Evolutionary conservation across 2,888 invertebrate species (phyloP).

Genomic region (Phaonia tiefii): DNA sequence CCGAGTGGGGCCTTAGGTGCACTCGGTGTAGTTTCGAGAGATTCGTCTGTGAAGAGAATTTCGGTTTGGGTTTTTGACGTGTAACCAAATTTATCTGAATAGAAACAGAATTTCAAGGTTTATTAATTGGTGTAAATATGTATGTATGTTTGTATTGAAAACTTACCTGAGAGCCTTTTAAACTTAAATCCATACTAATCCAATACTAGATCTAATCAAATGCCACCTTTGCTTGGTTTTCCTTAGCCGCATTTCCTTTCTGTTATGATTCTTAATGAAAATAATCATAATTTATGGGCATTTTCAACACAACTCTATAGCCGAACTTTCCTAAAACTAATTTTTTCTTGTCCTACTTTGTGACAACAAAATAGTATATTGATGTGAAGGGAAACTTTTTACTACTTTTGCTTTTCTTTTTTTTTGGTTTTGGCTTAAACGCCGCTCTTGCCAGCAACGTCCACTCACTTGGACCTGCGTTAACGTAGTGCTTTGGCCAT

Average conservation of each 20-base stretch:
- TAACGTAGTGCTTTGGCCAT: constrained; percentile 62
- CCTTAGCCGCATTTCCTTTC: neutral
- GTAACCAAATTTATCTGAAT: constrained; percentile 79
- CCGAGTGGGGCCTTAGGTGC: constrained; percentile 77
- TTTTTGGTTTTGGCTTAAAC: neutral
- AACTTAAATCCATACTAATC: constrained; percentile 80
- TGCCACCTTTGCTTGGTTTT: constrained; percentile 25
- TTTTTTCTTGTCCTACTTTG: constrained; percentile 58
- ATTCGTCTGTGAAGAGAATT: constrained; percentile 74
- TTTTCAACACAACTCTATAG: constrained; percentile 27
- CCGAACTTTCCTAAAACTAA: constrained; percentile 33
- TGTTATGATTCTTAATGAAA: neutral
- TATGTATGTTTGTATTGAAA: too few relatives aligned
- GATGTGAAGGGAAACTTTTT: constrained; percentile 1
- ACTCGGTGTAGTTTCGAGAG: constrained; percentile 45
- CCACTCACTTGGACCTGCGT: constrained; percentile 59
- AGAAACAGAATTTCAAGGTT: neutral
- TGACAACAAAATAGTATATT: constrained; percentile 4
- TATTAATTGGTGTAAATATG: too few relatives aligned
- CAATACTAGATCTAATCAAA: neutral
- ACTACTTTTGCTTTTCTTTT: neutral
- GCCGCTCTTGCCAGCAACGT: constrained; percentile 24
- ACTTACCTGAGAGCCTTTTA: constrained; percentile 79
- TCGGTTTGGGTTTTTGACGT: constrained; percentile 79
- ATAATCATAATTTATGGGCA: constrained; percentile 24